Evolutionary conservation across 2,888 invertebrate species (phyloP).

Genomic region (Drosophila birchii): DNA sequence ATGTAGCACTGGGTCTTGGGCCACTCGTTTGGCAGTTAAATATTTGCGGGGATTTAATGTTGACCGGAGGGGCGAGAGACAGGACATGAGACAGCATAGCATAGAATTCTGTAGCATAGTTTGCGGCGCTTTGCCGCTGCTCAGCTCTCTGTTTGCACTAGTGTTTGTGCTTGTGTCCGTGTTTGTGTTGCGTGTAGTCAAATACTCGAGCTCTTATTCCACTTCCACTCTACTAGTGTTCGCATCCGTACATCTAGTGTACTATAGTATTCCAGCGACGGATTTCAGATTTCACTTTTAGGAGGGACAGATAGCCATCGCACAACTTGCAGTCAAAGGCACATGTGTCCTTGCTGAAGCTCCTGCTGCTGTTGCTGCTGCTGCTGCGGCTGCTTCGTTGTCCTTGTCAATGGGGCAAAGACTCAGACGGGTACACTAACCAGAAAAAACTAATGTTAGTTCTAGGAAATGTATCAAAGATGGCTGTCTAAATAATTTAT

Average conservation of each 20-base stretch:
- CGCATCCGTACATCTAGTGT: constrained; percentile 12
- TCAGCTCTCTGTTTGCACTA: constrained; percentile 32
- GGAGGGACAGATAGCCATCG: constrained; percentile 37
- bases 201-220: constrained; percentile 68
- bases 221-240: constrained; percentile 30
- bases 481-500: not conserved
- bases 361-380: constrained; percentile 6
- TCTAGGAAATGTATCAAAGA: not conserved
- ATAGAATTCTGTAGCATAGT: constrained; percentile 45
- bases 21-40: constrained; percentile 61
- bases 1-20: not conserved
- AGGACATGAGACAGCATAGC: constrained; percentile 11
- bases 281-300: constrained; percentile 73
- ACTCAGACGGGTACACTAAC: constrained; percentile 22
- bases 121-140: constrained; percentile 52
- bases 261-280: constrained; percentile 59
- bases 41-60: constrained; percentile 77
- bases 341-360: constrained; percentile 57
- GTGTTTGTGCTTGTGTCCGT: constrained; percentile 38
- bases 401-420: constrained; percentile 67
- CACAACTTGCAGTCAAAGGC: constrained; percentile 72
- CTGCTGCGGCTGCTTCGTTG: constrained; percentile 54
- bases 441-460: not conserved
- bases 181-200: constrained; percentile 62
- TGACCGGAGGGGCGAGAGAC: constrained; percentile 24